A percentile compares a stretch with the other conserved stretches of the same genome.
Conservation (phyloP, 2,797 vertebrate genomes). For the Hybognathus amarus region DNA sequence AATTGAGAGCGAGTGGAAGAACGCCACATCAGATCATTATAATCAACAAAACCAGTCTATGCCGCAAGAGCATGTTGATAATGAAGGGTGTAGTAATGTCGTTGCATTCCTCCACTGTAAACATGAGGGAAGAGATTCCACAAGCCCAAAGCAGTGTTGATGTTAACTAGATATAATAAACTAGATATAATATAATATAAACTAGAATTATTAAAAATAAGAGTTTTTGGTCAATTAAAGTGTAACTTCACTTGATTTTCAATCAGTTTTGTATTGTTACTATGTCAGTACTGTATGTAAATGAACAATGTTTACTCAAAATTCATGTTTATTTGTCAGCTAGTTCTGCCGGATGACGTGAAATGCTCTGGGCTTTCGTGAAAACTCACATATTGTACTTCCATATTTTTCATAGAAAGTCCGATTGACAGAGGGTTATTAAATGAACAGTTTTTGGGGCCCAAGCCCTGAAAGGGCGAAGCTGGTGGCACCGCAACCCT, state of each 20-base stretch:
- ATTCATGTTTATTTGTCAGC: background rate
- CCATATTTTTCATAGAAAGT: background rate
- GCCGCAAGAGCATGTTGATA: background rate
- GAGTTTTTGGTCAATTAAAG: background rate
- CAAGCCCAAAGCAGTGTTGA: background rate
- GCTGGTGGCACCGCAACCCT: too few species aligned
- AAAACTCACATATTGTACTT: too few species aligned
- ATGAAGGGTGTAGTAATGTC: background rate
- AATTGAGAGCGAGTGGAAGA: conserved; percentile 8
- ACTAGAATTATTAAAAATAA: background rate
- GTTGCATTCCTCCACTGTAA: background rate
- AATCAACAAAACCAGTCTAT: conserved; percentile 1
- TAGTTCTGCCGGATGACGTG: rapidly evolving
- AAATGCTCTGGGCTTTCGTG: background rate
- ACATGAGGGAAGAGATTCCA: background rate
- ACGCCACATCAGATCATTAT: conserved; percentile 25
- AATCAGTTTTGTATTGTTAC: background rate
- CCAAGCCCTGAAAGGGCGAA: too few species aligned
- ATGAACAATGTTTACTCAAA: background rate
- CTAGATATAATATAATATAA: too few species aligned
- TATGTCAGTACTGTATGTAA: background rate
- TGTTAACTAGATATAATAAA: too few species aligned
- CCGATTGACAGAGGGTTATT: background rate
- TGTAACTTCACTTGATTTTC: background rate
- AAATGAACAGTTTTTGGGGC: too few species aligned